Evolutionary conservation across 2,888 invertebrate species (phyloP), one percentile per base, ranked within the genome.

Genomic region (Nomada fabriciana): DNA sequence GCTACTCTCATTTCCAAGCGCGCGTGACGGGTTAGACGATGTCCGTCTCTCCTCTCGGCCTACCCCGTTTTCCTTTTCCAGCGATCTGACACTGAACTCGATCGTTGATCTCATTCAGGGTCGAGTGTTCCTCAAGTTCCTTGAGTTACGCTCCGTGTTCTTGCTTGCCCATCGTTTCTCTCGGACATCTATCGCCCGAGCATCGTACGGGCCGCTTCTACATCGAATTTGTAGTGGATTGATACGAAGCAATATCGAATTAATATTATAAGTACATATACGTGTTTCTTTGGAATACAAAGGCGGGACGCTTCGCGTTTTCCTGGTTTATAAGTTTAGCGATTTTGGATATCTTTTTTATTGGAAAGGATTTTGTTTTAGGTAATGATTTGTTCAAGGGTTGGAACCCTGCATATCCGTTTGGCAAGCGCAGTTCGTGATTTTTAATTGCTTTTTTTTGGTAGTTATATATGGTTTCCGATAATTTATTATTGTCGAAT

Each of bases 41-140:
- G 61, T 73, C 78, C 68, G 79, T 75, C 75, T 70, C 80, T 82
- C 67, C 57, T 69, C 74, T 42, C 67, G 36, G 47, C 67, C 72
- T 63, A 76, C 67, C 60, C 78, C 80, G 80, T 80, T 84, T 84
- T 80, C 83, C 83, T 84, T 84, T 84, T 83, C 80, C 80, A 84
- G 74, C 76, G 76, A 83, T 76, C 83, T 79, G 83, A 84, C 83
- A 84, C 83, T 84, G 83, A 84, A 80, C 76, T 83, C 83, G 83
- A 83, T 79, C 80, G 80, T 83, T 83, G 84, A 72, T 84, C 83
- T 83, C 80, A 76, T 84, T 84, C 84, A 84, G 80, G 84, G 83
- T 83, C 84, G 76, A 76, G 73, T 75, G 70, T 84, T 84, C 82
- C 77, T 72, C 78, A 5, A 69, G 82, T 71, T 82, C 82, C 70